Conservation (phyloP, 2,113 vertebrate genomes). For the Hippocampus abdominalis region DNA sequence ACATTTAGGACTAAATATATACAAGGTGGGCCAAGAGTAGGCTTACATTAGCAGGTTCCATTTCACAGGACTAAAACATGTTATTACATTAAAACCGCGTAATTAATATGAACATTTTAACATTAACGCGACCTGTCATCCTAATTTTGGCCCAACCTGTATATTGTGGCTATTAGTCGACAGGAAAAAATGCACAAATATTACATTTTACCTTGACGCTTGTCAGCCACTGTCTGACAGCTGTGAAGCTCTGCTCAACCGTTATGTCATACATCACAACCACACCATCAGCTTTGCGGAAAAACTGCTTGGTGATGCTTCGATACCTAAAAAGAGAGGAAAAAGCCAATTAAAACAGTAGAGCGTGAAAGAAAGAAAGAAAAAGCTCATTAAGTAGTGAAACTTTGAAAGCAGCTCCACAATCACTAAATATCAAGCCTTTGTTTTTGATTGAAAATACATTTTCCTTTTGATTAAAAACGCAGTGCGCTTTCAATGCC, state of each 20-base stretch:
- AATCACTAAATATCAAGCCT: neutral
- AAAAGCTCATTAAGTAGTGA: neutral
- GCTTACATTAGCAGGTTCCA: too few species aligned
- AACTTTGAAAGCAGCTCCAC: neutral
- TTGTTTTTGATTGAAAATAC: neutral
- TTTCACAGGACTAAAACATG: too few species aligned
- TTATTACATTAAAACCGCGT: too few species aligned
- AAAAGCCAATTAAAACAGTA: neutral
- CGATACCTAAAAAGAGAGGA: slow-evolving; percentile 74
- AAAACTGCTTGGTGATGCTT: slow-evolving; percentile 94
- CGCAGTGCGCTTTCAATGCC: neutral
- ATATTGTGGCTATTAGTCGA: neutral
- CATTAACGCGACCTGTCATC: too few species aligned
- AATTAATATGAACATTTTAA: too few species aligned
- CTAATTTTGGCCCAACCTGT: too few species aligned
- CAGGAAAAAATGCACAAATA: neutral
- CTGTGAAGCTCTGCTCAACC: slow-evolving; percentile 77
- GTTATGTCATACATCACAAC: slow-evolving; percentile 90
- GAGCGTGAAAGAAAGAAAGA: neutral
- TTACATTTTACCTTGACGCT: slow-evolving; percentile 80
- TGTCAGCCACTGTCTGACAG: slow-evolving; percentile 84
- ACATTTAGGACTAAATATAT: neutral
- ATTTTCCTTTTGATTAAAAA: neutral
- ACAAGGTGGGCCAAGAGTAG: too few species aligned
- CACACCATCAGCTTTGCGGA: slow-evolving; percentile 88